These are phyloP conservation scores for Rhinella marina DNA, from an alignment of 2,797 vertebrate species.

Conservation along the genomic window DNA sequence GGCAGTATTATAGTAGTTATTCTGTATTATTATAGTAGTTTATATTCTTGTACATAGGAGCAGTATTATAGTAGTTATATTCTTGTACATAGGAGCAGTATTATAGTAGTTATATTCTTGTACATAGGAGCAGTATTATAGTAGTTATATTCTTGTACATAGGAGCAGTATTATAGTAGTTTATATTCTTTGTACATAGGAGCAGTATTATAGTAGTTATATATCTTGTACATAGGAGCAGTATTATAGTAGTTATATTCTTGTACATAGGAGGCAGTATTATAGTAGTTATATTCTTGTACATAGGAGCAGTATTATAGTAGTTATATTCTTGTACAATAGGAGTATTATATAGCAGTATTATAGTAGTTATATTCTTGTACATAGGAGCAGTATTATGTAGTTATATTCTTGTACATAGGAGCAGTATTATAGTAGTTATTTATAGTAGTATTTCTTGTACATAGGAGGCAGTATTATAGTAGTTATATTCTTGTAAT, in stretches of 20 bases:
- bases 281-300: slow-evolving; percentile 3
- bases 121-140: not conserved
- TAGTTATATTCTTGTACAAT: not conserved
- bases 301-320: not conserved
- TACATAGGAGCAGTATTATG: not conserved
- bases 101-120: not conserved
- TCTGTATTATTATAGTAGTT: no score
- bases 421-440: slow-evolving; percentile 3
- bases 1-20: no score
- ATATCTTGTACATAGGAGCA: not conserved
- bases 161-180: not conserved
- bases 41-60: not conserved
- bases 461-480: not conserved
- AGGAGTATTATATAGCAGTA: no score
- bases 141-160: not conserved
- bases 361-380: slow-evolving; percentile 10
- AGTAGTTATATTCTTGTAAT: not conserved
- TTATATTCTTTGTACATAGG: not conserved
- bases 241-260: slow-evolving; percentile 3
- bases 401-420: not conserved
- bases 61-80: slow-evolving; percentile 3
- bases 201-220: not conserved
- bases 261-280: not conserved
- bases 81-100: not conserved
- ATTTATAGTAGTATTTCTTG: no score